These are phyloP conservation scores for Palaemon carinicauda DNA, from an alignment of 1,140 invertebrate genomes.

Conservation along the genomic window DNA sequence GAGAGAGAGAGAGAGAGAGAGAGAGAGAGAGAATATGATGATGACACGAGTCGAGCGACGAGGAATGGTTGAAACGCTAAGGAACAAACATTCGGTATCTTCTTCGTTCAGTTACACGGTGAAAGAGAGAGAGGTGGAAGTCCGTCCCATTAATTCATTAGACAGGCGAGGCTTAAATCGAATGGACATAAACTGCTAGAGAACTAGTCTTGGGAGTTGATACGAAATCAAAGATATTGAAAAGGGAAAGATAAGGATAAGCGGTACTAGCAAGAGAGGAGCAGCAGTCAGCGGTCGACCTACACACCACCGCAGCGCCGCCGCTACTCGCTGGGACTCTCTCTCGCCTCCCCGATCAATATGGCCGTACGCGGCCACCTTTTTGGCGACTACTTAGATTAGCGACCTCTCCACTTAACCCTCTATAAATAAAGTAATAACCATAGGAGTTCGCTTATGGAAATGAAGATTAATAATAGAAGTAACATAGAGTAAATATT, in stretches of 20 bases:
- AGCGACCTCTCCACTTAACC: constrained; percentile 26
- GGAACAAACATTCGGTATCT: too few species aligned
- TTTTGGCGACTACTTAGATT: constrained; percentile 38
- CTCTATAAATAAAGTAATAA: not conserved
- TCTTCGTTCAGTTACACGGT: too few species aligned
- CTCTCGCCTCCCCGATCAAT: constrained; percentile 54
- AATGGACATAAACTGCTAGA: too few species aligned
- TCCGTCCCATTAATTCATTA: too few species aligned
- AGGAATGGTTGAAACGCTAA: too few species aligned
- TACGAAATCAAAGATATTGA: constrained; percentile 12
- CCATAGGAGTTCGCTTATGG: not conserved
- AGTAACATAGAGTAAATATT: not conserved
- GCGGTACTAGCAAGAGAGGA: constrained; percentile 18
- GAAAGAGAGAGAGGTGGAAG: too few species aligned
- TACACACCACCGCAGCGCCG: constrained; percentile 51
- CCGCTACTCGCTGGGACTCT: constrained; percentile 48
- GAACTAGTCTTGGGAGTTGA: constrained; percentile 17
- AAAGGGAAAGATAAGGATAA: constrained; percentile 11
- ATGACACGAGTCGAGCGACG: too few species aligned
- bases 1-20: too few species aligned
- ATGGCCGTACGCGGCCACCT: constrained; percentile 41
- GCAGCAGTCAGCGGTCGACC: constrained; percentile 41
- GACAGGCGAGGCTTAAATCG: too few species aligned
- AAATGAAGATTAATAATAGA: not conserved
- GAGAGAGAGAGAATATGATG: too few species aligned